A percentile compares a stretch with the other conserved stretches of the same genome.
phyloP scores from a whole-genome alignment of 2,113 vertebrate species.

The Falcunculus frontatus region DNA sequence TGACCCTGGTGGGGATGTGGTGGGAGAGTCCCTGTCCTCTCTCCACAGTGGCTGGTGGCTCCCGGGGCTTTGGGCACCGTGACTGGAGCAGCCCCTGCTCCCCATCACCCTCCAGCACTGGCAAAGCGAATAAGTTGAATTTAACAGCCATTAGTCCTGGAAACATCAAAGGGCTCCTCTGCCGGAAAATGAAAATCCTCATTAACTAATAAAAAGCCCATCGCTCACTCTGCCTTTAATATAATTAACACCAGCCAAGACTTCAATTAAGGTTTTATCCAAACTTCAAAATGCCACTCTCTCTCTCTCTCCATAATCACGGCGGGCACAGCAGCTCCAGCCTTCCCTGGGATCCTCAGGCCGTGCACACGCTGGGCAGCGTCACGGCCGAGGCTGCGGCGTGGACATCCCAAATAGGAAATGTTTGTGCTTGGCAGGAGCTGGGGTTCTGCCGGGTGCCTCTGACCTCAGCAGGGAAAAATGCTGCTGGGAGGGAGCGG shows the following conservation, averaged over 20 bases:
- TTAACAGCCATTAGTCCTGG: constrained; percentile 44
- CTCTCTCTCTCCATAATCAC: neutral
- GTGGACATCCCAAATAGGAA: neutral
- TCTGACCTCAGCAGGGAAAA: constrained; percentile 29
- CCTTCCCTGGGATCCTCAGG: neutral
- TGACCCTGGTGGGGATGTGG: fast-evolving
- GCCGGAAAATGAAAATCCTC: constrained; percentile 63
- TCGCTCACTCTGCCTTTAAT: constrained; percentile 56
- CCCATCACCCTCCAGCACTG: neutral
- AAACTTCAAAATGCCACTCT: constrained; percentile 35
- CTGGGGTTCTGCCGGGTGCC: neutral
- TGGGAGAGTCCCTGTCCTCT: neutral
- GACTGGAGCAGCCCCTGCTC: neutral
- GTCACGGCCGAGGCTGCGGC: fast-evolving
- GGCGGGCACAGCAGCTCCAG: fast-evolving
- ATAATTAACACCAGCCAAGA: constrained; percentile 67
- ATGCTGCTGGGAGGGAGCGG: neutral
- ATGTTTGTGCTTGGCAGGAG: constrained; percentile 12
- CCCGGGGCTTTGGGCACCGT: neutral
- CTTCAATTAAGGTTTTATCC: constrained; percentile 62
- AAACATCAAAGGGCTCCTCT: constrained; percentile 51
- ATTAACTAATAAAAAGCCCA: constrained; percentile 72
- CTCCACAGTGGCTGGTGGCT: fast-evolving
- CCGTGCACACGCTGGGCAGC: fast-evolving
- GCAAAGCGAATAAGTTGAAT: constrained; percentile 15